Base-by-base conservation (phyloP, 1,140 invertebrate species). In the Bombus superbus region DNA sequence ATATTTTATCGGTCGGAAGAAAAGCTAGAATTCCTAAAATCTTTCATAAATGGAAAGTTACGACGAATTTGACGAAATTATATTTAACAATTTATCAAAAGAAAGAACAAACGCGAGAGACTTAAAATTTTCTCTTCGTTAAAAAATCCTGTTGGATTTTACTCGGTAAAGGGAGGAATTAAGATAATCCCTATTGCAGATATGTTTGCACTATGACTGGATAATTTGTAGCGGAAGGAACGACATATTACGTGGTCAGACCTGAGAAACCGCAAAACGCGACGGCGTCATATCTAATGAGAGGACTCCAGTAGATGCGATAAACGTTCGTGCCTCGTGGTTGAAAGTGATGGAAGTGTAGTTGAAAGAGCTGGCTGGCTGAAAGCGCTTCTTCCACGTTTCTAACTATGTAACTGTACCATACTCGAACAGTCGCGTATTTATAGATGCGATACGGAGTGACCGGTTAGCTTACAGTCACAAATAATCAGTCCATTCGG, bases 251-350 rank as follows among this genome's bases (percentile, higher is more conserved):
- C 13, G 35, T n/a, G 38, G 79, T 9, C 44, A 75, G 62, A 75
- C 74, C 79, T 85, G 62, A 81, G 42, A 28, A 80, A 85, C 69
- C 78, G 42, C 40, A 42, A 42, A 59, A 71, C 57, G 71, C 40
- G 69, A 79, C 86, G 42, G 69, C 62, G 13, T 47, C n/a, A 35
- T 32, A 10, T 72, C 28, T 86, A 86, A 86, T 83, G 76, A 87
- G 75, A 40, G 47, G 57, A 80, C 75, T 44, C 68, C 68, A 73
- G 62, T 71, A 28, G 82, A 78, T 57, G 75, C 82, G 78, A 87
- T 87, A 87, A 87, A 87, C 74, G 86, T n/a, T 42, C 42, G 66
- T 40, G 40, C 68, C 28, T 72, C 42, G 47, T 62, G n/a, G 85
- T 9, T 68, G 18, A 82, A 71, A 83, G n/a, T 76, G 85, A 86